phyloP scores from a whole-genome alignment of 2,888 invertebrate genomes.

The Netelia inedita region DNA sequence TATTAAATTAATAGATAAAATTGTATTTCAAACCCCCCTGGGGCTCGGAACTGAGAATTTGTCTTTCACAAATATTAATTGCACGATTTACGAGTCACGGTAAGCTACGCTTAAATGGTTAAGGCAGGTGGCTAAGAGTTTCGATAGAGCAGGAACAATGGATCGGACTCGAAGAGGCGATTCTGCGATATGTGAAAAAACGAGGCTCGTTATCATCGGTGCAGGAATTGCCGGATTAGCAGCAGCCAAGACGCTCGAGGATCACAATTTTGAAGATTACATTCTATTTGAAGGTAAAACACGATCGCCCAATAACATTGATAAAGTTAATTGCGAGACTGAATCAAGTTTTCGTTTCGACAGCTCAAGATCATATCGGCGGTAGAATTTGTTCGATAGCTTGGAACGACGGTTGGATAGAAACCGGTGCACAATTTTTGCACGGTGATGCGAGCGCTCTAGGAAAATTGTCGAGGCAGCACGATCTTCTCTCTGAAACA shows the following conservation, averaged over 20 bases:
- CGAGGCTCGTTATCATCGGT: constrained; percentile 86
- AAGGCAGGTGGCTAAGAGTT: constrained; percentile 71
- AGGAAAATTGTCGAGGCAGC: constrained; percentile 85
- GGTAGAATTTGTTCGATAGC: constrained; percentile 86
- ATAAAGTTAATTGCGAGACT: constrained; percentile 22
- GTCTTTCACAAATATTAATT: constrained; percentile 25
- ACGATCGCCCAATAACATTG: background rate
- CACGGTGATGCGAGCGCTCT: constrained; percentile 87
- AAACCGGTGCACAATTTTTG: constrained; percentile 89
- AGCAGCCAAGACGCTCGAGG: constrained; percentile 86
- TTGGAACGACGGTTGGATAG: constrained; percentile 85
- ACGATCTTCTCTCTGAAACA: constrained; percentile 85
- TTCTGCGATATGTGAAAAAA: constrained; percentile 67
- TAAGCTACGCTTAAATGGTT: constrained; percentile 74
- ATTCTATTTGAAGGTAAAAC: constrained; percentile 86
- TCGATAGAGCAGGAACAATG: constrained; percentile 63
- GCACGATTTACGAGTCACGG: constrained; percentile 72
- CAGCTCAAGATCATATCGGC: constrained; percentile 86
- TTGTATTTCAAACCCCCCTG: background rate
- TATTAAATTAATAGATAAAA: background rate
- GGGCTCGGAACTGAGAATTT: background rate
- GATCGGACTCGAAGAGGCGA: constrained; percentile 44
- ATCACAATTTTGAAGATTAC: constrained; percentile 85
- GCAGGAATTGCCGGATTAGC: constrained; percentile 88
- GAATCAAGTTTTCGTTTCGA: constrained; percentile 31